Evolutionary conservation across 2,888 invertebrate species (phyloP).

Genomic region (Diaphora mendica): DNA sequence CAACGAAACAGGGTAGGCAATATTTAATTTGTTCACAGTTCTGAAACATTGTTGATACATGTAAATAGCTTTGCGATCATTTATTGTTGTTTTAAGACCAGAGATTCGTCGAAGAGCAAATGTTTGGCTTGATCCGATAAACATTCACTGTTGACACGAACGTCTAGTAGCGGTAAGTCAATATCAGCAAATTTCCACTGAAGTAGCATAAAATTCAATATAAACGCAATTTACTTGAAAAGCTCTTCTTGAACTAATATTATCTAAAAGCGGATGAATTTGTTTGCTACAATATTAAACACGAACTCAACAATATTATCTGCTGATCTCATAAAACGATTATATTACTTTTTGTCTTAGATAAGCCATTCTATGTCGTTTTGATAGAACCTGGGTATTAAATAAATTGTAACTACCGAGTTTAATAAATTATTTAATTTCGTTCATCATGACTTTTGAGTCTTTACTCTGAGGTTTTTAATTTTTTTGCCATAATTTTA

Average conservation of each 20-base stretch:
- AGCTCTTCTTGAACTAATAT: not conserved
- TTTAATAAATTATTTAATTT: not conserved
- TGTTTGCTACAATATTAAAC: not conserved
- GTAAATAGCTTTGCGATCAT: slow-evolving; percentile 1
- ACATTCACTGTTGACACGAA: slow-evolving; percentile 14
- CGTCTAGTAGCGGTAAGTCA: slow-evolving; percentile 10
- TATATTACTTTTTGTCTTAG: not conserved
- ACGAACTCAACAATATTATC: not conserved
- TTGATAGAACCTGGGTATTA: not conserved
- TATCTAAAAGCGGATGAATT: not conserved
- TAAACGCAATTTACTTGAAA: not conserved
- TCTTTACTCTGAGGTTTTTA: not conserved
- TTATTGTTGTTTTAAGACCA: slow-evolving; percentile 7
- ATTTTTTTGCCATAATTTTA: too few species aligned
- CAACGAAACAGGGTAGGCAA: not conserved
- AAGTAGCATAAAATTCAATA: not conserved
- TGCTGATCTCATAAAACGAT: not conserved
- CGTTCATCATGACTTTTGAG: not conserved
- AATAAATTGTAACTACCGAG: not conserved
- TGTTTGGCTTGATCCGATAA: slow-evolving; percentile 15
- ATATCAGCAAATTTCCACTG: slow-evolving; percentile 7
- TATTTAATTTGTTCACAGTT: not conserved
- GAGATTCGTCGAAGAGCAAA: slow-evolving; percentile 8
- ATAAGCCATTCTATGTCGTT: not conserved
- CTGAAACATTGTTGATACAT: not conserved